phyloP scores from a whole-genome alignment of 2,888 invertebrate genomes.

The Ceriagrion tenellum region DNA sequence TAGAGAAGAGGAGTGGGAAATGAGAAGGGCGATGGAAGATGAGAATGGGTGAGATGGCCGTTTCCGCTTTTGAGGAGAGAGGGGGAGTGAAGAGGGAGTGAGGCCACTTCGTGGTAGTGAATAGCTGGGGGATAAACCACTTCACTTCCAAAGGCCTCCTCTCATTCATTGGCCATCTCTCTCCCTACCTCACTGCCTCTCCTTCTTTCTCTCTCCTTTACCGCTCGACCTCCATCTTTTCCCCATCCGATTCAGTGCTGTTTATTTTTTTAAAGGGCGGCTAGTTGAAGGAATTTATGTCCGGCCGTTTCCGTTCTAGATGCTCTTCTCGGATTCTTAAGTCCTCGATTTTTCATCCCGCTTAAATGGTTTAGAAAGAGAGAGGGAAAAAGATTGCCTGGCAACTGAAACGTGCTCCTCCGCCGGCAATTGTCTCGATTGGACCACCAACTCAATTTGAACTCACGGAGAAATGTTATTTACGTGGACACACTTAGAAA shows the following conservation, averaged over 20 bases:
- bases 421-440: conserved; percentile 27
- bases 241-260: conserved; percentile 19
- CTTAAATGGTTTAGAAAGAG: conserved; percentile 36
- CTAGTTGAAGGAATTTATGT: conserved; percentile 32
- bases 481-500: not conserved
- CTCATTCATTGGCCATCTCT: not conserved
- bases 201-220: not conserved
- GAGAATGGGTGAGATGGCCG: not conserved
- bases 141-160: not conserved
- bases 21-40: not conserved
- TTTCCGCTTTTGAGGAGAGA: not conserved
- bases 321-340: conserved; percentile 36
- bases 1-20: not conserved
- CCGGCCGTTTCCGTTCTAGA: conserved; percentile 8
- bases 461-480: not conserved
- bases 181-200: not conserved
- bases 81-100: not conserved
- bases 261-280: conserved; percentile 14
- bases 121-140: conserved; percentile 29
- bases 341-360: conserved; percentile 24
- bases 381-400: not conserved
- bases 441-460: conserved; percentile 15
- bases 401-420: not conserved
- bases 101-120: not conserved
- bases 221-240: not conserved